Evolutionary conservation across 2,113 vertebrate species (phyloP), one percentile per base, ranked within the genome.

Genomic region (Drymodes brunneopygia): DNA sequence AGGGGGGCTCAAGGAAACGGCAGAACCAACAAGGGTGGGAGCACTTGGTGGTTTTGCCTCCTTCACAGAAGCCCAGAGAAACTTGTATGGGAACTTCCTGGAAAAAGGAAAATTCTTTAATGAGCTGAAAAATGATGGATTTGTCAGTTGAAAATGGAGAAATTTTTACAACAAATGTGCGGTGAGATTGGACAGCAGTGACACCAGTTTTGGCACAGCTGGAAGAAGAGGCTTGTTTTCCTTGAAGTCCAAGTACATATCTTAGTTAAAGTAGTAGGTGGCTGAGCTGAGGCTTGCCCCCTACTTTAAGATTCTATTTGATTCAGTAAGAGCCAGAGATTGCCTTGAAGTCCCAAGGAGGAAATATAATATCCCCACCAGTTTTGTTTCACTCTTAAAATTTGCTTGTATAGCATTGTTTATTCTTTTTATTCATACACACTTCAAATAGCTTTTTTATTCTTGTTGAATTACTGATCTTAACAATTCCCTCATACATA

Each of bases 141-240:
- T 56, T 62, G 3, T 54, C 28, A 22, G 18, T 2, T 54, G 60
- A 47, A 91, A 78, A 18, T 1, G 7, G 12, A 40, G 15, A 9
- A 48, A 2, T 22, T 65, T 12, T 54, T n/a, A 10, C 35, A 38
- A 56, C 1, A 67, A 44, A 36, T 25, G 2, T 21, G 2, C 56
- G 24, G 31, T 71, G 17, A 82, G 31, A 48, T 1, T 64, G 57
- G 80, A 33, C 23, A n/a, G 31, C 13, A 66, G 12, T 27, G 33
- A 44, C 12, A 61, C 29, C 3, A 50, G 1, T 71, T 67, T 23
- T 2, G 2, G 40, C 11, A 10, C 36, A 60, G 0, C 2, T 81
- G 22, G 60, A 50, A 92, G 9, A 24, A 25, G 11, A 1, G 8
- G 3, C 12, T 70, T 67, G 10, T 73, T 81, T 58, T 81, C 21